Percentiles rank a stretch among this genome's conserved stretches.
These are phyloP conservation scores for Eupithecia dodoneata DNA, from an alignment of 2,888 invertebrate genomes.

Conservation along the genomic window DNA sequence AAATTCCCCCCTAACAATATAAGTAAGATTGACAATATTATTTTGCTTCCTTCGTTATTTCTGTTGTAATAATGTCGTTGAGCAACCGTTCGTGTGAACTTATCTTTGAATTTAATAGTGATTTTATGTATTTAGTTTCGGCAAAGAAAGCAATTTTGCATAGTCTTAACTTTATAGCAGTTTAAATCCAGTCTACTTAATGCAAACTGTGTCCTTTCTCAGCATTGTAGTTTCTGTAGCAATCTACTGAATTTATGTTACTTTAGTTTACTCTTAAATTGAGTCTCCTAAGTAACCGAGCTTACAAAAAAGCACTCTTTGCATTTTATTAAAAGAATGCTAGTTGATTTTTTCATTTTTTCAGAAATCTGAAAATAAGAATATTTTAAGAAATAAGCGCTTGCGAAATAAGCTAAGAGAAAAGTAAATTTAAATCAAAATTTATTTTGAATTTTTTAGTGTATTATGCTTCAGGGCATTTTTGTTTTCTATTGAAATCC, in stretches of 20 bases:
- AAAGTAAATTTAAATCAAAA: too few species aligned
- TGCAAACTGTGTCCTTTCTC: slow-evolving; percentile 35
- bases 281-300: slow-evolving; percentile 11
- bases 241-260: slow-evolving; percentile 35
- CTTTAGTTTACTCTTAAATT: slow-evolving; percentile 32
- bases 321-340: not conserved
- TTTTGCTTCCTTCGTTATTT: not conserved
- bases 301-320: not conserved
- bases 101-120: slow-evolving; percentile 34
- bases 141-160: slow-evolving; percentile 30
- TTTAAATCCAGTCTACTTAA: slow-evolving; percentile 40
- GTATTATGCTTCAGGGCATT: too few species aligned
- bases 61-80: not conserved
- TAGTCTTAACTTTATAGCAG: slow-evolving; percentile 30
- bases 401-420: not conserved
- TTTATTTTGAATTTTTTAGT: too few species aligned
- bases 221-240: slow-evolving; percentile 37
- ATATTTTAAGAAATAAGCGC: not conserved
- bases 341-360: not conserved
- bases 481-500: too few species aligned
- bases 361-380: too few species aligned
- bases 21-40: not conserved
- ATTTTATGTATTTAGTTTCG: slow-evolving; percentile 49
- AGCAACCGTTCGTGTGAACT: not conserved
- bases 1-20: not conserved